Evolutionary conservation across 2,113 vertebrate genomes (phyloP).

Genomic region (Corythornis vintsioides): DNA sequence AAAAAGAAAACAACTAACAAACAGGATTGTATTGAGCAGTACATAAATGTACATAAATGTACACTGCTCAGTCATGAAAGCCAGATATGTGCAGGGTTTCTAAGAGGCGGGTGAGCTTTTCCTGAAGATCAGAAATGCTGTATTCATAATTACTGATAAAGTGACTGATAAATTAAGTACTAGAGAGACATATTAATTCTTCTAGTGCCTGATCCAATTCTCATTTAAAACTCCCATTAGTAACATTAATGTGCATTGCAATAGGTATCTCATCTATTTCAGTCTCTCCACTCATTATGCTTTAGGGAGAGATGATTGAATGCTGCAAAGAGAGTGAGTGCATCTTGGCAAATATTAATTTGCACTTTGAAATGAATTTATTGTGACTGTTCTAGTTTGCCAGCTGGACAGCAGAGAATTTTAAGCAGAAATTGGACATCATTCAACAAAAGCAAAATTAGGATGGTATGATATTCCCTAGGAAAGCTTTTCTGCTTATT

Average conservation of each 20-base stretch:
- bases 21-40: neutral
- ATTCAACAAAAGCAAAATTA: constrained; percentile 46
- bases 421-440: constrained; percentile 41
- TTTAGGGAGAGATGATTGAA: constrained; percentile 49
- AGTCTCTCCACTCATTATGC: constrained; percentile 14
- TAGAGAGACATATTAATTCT: constrained; percentile 46
- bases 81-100: neutral
- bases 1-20: neutral
- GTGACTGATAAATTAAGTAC: constrained; percentile 57
- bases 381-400: constrained; percentile 62
- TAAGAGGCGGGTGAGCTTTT: neutral
- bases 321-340: constrained; percentile 42
- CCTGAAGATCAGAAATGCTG: constrained; percentile 30
- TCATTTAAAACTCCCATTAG: constrained; percentile 55
- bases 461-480: constrained; percentile 25
- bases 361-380: constrained; percentile 66
- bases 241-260: constrained; percentile 41
- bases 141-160: constrained; percentile 47
- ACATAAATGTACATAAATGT: neutral
- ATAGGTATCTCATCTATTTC: constrained; percentile 51
- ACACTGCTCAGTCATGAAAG: neutral
- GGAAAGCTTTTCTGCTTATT: constrained; percentile 44
- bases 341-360: constrained; percentile 70
- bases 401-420: constrained; percentile 62
- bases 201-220: constrained; percentile 35